These are phyloP conservation scores for Hippolais icterina DNA, from an alignment of 2,113 vertebrate genomes.

Conservation along the genomic window DNA sequence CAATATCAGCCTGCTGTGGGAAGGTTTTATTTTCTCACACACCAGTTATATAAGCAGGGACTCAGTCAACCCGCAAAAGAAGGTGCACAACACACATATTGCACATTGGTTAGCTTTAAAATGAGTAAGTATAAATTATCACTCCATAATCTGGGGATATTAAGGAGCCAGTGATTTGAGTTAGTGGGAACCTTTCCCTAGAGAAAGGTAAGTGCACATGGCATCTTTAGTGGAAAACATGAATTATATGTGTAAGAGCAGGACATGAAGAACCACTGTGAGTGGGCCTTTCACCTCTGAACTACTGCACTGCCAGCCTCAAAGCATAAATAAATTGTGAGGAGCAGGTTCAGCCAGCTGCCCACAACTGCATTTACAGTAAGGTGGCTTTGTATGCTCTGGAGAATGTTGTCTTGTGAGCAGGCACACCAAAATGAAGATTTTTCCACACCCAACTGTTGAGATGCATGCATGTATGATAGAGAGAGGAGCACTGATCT, in stretches of 20 bases:
- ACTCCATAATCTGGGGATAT: not conserved
- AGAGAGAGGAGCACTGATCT: not conserved
- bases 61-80: not conserved
- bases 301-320: not conserved
- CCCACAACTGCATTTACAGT: not conserved
- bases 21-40: not conserved
- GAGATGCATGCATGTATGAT: not conserved
- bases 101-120: not conserved
- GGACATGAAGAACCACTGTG: not conserved
- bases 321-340: not conserved
- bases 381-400: not conserved
- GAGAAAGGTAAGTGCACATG: not conserved
- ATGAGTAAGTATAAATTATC: not conserved
- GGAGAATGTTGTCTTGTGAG: not conserved
- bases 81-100: fast-evolving
- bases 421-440: not conserved
- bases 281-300: not conserved
- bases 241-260: fast-evolving
- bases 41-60: not conserved
- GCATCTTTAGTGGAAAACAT: not conserved
- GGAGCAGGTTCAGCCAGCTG: not conserved
- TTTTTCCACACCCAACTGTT: not conserved
- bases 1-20: not conserved
- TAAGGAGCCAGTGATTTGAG: not conserved
- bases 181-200: not conserved